Evolutionary conservation across 1,140 invertebrate genomes (phyloP), one percentile per base, ranked within the genome.

Genomic region (Magallana ariakensis): DNA sequence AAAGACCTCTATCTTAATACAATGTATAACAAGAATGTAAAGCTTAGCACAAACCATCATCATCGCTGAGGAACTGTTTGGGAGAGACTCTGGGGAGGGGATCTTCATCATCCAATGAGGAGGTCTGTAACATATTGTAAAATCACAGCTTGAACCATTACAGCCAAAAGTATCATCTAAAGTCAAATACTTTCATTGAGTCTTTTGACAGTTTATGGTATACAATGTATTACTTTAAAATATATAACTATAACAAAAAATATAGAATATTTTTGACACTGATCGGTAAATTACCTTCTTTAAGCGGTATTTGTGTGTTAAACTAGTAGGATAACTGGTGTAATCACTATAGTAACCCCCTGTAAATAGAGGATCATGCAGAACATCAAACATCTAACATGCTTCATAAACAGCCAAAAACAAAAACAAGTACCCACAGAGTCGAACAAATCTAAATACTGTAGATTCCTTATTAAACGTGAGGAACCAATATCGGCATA

Each of bases 281-380:
- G 33, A 46, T 33, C n/a, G n/a, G 16, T 56, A 62, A 8, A 46
- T 85, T 85, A 75, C 58, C 86, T 87, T 87, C 15, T 57, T 75
- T n/a, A 75, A 57, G 33, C 82, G 82, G 58, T 87, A 87, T 87
- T 87, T 87, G 62, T 62, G 84, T 16, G 60, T 87, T 22, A 87
- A 16, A 66, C 53, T 84, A n/a, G 86, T 84, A n/a, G 86, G 86
- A 80, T 88, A 88, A 26, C 60, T 75, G 81, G 81, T 57, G 33
- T 87, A 87, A 87, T 88, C 87, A 56, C 87, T 88, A 85, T 88
- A 85, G 70, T 88, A 88, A 82, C 83, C 56, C 11, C 83, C 83
- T 84, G 62, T 19, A 85, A 70, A 62, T 53, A 85, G 26, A 85
- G 22, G 11, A 56, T 57, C 85, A 85, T 80, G 85, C 85, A 80